phyloP scores from a whole-genome alignment of 2,797 vertebrate genomes.

The Macroramphosus scolopax region DNA sequence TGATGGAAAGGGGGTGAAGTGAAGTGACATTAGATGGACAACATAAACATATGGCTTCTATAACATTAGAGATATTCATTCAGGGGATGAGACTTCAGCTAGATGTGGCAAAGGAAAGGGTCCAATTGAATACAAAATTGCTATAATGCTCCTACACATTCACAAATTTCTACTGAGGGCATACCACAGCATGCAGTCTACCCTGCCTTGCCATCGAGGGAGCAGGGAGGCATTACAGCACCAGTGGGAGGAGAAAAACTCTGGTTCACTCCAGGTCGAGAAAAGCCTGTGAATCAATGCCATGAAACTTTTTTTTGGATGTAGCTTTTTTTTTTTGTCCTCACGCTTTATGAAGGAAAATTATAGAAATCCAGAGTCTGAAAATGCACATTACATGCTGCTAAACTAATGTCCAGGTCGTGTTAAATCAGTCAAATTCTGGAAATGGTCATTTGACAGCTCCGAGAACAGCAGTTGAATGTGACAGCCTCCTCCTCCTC shows the following conservation, averaged over 20 bases:
- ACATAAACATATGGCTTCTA: constrained; percentile 58
- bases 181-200: constrained; percentile 77
- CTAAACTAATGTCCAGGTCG: neutral
- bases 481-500: constrained; percentile 1
- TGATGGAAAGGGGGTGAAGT: no score
- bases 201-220: constrained; percentile 67
- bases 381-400: constrained; percentile 20
- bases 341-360: constrained; percentile 1
- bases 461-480: no score
- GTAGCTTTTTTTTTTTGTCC: constrained; percentile 5
- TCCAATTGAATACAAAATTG: constrained; percentile 69
- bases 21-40: constrained; percentile 8
- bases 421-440: neutral
- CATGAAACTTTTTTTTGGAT: neutral
- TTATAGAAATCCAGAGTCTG: neutral
- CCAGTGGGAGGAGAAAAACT: constrained; percentile 73
- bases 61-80: constrained; percentile 33
- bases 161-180: constrained; percentile 74
- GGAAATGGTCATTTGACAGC: no score
- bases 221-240: constrained; percentile 65
- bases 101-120: constrained; percentile 59
- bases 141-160: constrained; percentile 74
- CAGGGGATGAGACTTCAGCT: constrained; percentile 45
- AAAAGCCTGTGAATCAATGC: constrained; percentile 19
- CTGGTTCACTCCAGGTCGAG: constrained; percentile 40